Percentiles rank a stretch among this genome's conserved stretches.
These are phyloP conservation scores for Beris chalybata DNA, from an alignment of 2,888 invertebrate genomes.

Conservation along the genomic window DNA sequence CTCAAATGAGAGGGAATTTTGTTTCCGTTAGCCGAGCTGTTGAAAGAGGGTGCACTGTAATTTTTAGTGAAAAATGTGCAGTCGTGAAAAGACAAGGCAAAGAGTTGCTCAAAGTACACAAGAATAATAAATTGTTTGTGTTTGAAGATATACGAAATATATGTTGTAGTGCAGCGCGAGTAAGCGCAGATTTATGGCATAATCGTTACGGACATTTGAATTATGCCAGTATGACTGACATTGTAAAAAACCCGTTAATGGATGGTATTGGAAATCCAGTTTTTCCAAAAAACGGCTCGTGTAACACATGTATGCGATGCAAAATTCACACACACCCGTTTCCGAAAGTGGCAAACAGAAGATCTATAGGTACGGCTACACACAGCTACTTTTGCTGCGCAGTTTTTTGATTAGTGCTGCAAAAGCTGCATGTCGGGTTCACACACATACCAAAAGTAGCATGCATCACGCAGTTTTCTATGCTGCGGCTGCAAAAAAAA, in stretches of 20 bases:
- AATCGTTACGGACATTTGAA: background rate
- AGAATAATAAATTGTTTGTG: background rate
- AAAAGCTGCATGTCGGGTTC: too few species aligned
- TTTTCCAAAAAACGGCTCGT: background rate
- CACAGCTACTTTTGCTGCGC: too few species aligned
- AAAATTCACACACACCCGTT: background rate
- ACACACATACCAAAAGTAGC: too few species aligned
- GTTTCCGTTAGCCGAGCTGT: constrained; percentile 14
- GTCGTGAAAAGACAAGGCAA: constrained; percentile 1
- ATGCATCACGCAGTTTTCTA: too few species aligned
- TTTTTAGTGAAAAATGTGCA: background rate
- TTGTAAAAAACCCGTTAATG: background rate
- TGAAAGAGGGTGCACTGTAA: constrained; percentile 2
- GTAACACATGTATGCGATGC: background rate
- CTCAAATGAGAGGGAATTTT: constrained; percentile 19
- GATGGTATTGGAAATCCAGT: background rate
- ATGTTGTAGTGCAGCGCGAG: background rate
- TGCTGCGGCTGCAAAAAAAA: too few species aligned
- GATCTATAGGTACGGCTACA: too few species aligned
- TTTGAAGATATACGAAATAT: background rate
- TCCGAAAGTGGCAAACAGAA: background rate
- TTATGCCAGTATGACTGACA: background rate
- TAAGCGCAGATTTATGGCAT: background rate
- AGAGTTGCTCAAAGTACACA: background rate
- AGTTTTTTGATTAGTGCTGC: too few species aligned